Evolutionary conservation across 2,113 vertebrate species (phyloP).

Genomic region (Bujurquina vittata): DNA sequence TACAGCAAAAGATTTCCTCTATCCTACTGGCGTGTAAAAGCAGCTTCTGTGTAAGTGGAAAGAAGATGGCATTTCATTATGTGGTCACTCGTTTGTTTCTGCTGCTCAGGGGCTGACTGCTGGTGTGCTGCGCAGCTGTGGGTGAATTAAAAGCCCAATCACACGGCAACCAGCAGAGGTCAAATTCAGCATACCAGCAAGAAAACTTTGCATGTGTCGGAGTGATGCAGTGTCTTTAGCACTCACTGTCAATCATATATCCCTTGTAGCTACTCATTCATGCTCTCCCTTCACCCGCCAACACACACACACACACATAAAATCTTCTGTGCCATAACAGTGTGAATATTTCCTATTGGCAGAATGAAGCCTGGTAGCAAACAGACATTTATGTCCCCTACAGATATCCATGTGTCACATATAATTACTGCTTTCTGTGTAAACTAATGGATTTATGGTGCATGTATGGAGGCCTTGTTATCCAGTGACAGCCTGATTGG

Average conservation of each 20-base stretch:
- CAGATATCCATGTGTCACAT: constrained; percentile 33
- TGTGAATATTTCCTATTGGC: constrained; percentile 51
- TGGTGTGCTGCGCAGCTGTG: constrained; percentile 29
- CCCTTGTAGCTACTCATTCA: constrained; percentile 35
- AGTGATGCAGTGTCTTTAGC: constrained; percentile 50
- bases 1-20: background rate
- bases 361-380: constrained; percentile 25
- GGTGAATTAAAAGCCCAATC: constrained; percentile 47
- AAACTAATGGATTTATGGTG: constrained; percentile 16
- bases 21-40: background rate
- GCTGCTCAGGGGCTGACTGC: constrained; percentile 17
- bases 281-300: background rate
- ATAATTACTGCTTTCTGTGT: constrained; percentile 12
- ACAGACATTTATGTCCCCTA: constrained; percentile 5
- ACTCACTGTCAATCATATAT: constrained; percentile 37
- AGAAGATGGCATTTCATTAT: constrained; percentile 36
- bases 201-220: constrained; percentile 26
- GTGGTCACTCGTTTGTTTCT: constrained; percentile 22
- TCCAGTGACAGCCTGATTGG: background rate
- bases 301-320: constrained; percentile 8
- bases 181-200: constrained; percentile 20
- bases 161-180: constrained; percentile 26
- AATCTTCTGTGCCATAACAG: constrained; percentile 24
- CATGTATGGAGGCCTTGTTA: constrained; percentile 1
- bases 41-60: constrained; percentile 5